Conservation (phyloP, 2,888 invertebrate species). For the Colostygia pectinataria region DNA sequence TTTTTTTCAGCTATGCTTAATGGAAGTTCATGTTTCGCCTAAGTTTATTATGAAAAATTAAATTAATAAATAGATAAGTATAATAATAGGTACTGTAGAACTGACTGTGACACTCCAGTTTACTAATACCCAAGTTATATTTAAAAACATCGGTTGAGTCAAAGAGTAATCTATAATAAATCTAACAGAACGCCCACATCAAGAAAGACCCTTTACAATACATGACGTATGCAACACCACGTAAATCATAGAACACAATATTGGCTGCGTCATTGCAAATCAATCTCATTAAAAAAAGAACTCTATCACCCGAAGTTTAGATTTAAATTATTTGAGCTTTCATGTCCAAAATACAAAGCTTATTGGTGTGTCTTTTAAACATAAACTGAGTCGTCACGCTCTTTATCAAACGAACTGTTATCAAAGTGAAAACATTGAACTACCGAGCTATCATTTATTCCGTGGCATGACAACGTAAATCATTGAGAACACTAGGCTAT, state of each 20-base stretch:
- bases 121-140: too few species aligned
- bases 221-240: slow-evolving; percentile 68
- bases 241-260: slow-evolving; percentile 75
- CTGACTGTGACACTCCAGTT: too few species aligned
- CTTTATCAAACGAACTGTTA: background rate
- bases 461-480: slow-evolving; percentile 70
- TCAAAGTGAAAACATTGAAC: background rate
- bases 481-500: slow-evolving; percentile 67
- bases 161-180: slow-evolving; percentile 68
- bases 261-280: slow-evolving; percentile 36
- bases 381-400: background rate
- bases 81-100: too few species aligned
- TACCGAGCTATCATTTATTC: background rate
- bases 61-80: too few species aligned
- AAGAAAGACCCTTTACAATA: slow-evolving; percentile 63
- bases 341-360: too few species aligned
- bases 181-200: slow-evolving; percentile 70
- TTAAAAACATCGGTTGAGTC: slow-evolving; percentile 52
- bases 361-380: too few species aligned
- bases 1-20: too few species aligned
- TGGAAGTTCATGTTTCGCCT: too few species aligned
- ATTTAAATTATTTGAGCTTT: background rate
- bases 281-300: background rate
- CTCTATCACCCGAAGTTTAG: background rate
- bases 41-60: too few species aligned